Conservation (phyloP, 92 coral and sea anemone species). For the Parazoanthus swiftii region DNA sequence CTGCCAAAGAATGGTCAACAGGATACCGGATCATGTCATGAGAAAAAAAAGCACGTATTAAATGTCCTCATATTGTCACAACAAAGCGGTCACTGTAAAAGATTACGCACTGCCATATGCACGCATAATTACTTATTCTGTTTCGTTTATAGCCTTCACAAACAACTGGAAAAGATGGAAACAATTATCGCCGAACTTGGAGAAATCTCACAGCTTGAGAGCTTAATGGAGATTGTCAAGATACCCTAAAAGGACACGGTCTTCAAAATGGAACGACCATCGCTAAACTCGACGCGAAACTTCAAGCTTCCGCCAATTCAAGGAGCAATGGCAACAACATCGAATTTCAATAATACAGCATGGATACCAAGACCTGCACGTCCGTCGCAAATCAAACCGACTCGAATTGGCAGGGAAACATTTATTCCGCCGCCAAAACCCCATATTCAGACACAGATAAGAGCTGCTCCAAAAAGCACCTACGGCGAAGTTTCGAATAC, state of each 20-base stretch:
- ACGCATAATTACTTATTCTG: constrained; percentile 18
- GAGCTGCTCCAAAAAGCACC: constrained; percentile 5
- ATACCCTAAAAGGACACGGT: background rate
- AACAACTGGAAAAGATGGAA: constrained; percentile 19
- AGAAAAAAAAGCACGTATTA: background rate
- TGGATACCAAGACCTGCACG: constrained; percentile 24
- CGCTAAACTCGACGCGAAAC: constrained; percentile 60
- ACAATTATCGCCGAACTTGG: background rate
- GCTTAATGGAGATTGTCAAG: background rate
- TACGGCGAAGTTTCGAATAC: constrained; percentile 15
- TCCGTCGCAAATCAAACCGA: constrained; percentile 19
- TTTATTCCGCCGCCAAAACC: constrained; percentile 26
- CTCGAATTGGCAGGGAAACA: constrained; percentile 12
- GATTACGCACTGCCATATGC: background rate
- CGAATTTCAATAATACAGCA: constrained; percentile 49
- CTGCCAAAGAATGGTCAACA: background rate
- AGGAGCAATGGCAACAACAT: constrained; percentile 65
- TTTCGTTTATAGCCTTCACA: constrained; percentile 15
- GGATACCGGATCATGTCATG: constrained; percentile 1
- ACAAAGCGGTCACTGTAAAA: constrained; percentile 27
- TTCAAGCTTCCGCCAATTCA: constrained; percentile 89
- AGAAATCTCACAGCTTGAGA: constrained; percentile 2
- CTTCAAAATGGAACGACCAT: constrained; percentile 31
- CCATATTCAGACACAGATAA: background rate
- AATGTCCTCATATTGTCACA: constrained; percentile 29